phyloP scores from a whole-genome alignment of 2,888 invertebrate species.

The Brachyptera risi region DNA sequence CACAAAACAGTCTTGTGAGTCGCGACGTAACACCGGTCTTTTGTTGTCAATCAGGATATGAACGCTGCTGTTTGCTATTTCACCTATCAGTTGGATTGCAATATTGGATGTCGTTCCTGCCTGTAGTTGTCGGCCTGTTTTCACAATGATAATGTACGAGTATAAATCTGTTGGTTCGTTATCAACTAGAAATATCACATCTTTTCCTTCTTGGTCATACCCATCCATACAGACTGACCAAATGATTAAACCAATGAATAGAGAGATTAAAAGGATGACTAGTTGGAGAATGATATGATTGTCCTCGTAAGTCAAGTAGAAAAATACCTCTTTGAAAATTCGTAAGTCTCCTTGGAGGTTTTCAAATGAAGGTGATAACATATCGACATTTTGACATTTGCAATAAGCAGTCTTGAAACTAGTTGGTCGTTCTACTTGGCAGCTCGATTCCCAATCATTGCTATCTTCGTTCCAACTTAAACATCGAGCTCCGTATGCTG shows the following conservation, averaged over 20 bases:
- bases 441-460: too few relatives aligned
- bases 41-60: conserved; percentile 1
- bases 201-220: background rate
- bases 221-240: background rate
- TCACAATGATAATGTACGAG: conserved; percentile 34
- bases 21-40: background rate
- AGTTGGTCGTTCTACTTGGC: background rate
- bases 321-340: background rate
- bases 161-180: background rate
- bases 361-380: background rate
- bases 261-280: too few relatives aligned
- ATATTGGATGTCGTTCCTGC: conserved; percentile 37
- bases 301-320: too few relatives aligned
- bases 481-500: background rate
- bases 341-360: background rate
- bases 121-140: conserved; percentile 31
- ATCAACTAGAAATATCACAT: background rate
- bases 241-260: too few relatives aligned
- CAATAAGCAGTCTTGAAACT: background rate
- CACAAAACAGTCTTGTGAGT: conserved; percentile 14
- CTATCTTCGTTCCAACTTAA: background rate
- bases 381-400: background rate
- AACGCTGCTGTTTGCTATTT: background rate
- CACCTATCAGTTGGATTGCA: conserved; percentile 34
- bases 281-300: too few relatives aligned